A percentile compares a stretch with the other conserved stretches of the same genome.
Conservation (phyloP, 2,888 invertebrate species). For the Campoletis raptor region DNA sequence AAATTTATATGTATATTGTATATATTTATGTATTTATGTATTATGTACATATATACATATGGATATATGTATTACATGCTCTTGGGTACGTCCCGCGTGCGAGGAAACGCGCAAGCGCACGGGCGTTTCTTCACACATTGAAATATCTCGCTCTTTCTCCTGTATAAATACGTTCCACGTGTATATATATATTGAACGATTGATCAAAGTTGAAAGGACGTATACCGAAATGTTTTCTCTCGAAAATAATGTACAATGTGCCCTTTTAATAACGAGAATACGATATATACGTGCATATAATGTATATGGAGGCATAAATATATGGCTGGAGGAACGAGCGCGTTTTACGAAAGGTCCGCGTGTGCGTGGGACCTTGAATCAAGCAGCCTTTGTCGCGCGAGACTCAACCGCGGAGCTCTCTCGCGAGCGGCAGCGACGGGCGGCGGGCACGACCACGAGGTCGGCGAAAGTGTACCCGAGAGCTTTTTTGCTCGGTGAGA, state of each 20-base stretch:
- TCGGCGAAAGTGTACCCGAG: slow-evolving; percentile 85
- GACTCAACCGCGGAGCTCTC: slow-evolving; percentile 78
- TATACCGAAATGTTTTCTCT: neutral
- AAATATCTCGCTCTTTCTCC: slow-evolving; percentile 39
- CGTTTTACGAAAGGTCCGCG: slow-evolving; percentile 70
- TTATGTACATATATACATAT: slow-evolving; percentile 9
- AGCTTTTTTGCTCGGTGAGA: slow-evolving; percentile 79
- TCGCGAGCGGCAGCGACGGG: slow-evolving; percentile 49
- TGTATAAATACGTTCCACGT: slow-evolving; percentile 7
- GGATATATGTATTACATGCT: slow-evolving; percentile 21
- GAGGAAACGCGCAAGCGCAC: slow-evolving; percentile 80
- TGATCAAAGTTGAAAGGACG: neutral
- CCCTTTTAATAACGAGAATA: slow-evolving; percentile 3
- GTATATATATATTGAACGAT: slow-evolving; percentile 12
- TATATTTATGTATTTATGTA: slow-evolving; percentile 15
- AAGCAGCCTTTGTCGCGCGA: slow-evolving; percentile 84
- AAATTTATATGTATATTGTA: slow-evolving; percentile 33
- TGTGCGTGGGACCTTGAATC: slow-evolving; percentile 84
- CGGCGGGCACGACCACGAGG: slow-evolving; percentile 80
- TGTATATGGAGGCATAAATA: slow-evolving; percentile 28
- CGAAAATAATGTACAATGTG: slow-evolving; percentile 4
- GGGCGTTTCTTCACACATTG: slow-evolving; percentile 78
- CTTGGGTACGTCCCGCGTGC: slow-evolving; percentile 82
- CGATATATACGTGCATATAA: slow-evolving; percentile 22
- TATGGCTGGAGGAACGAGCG: slow-evolving; percentile 56